These are phyloP conservation scores for Hemiscyllium ocellatum DNA, from an alignment of 2,113 vertebrate genomes.

Conservation along the genomic window DNA sequence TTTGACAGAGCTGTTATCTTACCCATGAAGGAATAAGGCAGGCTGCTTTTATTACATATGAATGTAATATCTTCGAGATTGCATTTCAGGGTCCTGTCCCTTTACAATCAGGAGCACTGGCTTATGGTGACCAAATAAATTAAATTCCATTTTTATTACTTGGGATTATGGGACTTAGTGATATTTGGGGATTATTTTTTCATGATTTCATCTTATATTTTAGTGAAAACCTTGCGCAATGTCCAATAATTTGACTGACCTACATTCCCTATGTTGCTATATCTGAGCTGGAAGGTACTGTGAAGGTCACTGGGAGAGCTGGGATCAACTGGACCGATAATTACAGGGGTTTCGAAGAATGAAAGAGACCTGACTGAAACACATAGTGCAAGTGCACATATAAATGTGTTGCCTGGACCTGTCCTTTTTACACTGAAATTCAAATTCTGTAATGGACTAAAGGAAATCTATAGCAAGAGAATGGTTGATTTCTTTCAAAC, in stretches of 20 bases:
- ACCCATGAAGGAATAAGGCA: not conserved
- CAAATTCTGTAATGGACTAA: too few relatives aligned
- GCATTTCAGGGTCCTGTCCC: not conserved
- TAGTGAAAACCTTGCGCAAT: not conserved
- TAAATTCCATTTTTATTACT: slow-evolving; percentile 24
- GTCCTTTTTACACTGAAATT: too few relatives aligned
- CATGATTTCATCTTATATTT: not conserved
- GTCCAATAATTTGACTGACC: not conserved
- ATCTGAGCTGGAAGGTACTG: not conserved
- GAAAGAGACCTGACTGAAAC: too few relatives aligned
- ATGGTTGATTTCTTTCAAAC: too few relatives aligned
- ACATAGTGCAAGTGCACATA: too few relatives aligned
- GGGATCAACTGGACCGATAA: too few relatives aligned
- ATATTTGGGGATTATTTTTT: not conserved
- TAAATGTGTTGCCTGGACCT: too few relatives aligned
- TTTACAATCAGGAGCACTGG: not conserved
- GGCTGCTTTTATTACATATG: not conserved
- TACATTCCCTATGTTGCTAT: not conserved
- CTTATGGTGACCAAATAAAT: not conserved
- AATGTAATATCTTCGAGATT: not conserved
- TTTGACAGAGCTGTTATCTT: not conserved
- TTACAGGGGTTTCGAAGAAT: too few relatives aligned
- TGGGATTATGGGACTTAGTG: not conserved
- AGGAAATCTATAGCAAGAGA: too few relatives aligned
- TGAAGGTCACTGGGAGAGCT: not conserved